Conservation (phyloP, 2,797 vertebrate species). For the Novumbra hubbsi region DNA sequence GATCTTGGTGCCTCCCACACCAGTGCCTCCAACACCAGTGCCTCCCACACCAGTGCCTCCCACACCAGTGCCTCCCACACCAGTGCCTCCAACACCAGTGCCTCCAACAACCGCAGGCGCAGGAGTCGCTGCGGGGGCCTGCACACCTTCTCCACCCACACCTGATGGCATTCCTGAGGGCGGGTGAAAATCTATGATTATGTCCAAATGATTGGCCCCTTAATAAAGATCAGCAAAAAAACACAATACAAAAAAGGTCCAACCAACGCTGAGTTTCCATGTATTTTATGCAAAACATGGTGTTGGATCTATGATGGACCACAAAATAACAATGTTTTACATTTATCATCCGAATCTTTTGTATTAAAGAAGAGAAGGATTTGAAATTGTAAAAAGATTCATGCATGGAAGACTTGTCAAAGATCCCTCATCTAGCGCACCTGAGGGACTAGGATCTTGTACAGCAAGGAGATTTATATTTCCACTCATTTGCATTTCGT, state of each 20-base stretch:
- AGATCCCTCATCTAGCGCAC: not conserved
- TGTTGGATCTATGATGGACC: no score
- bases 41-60: no score
- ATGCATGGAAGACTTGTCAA: no score
- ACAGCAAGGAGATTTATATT: not conserved
- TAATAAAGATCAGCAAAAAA: no score
- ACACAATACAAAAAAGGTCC: not conserved
- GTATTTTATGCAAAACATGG: not conserved
- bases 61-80: conserved; percentile 47
- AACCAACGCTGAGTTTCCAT: not conserved
- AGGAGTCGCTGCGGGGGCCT: conserved; percentile 56
- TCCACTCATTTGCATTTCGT: not conserved
- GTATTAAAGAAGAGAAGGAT: no score
- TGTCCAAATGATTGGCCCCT: no score
- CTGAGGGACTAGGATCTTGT: not conserved
- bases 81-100: conserved; percentile 52
- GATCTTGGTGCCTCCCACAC: conserved; percentile 7
- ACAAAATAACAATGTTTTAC: no score
- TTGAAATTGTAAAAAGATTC: no score
- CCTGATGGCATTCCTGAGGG: conserved; percentile 26
- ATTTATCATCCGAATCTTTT: no score
- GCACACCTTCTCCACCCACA: conserved; percentile 57
- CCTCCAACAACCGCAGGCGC: conserved; percentile 48
- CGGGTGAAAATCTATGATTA: not conserved
- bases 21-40: not conserved